Evolutionary conservation across 2,797 vertebrate species (phyloP).

Genomic region (Acipenser oxyrinchus): DNA sequence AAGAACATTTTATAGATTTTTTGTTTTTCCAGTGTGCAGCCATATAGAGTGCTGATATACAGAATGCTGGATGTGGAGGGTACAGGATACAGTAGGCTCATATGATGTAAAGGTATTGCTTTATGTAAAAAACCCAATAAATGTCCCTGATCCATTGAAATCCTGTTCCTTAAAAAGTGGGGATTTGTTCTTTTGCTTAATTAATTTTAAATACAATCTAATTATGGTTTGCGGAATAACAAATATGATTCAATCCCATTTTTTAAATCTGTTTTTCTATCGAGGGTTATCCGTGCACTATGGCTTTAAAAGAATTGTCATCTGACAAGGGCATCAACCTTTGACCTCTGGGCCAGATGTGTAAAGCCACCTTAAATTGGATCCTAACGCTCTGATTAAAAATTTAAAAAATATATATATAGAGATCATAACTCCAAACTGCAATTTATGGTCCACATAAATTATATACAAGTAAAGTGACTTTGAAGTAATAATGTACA

Average conservation of each 20-base stretch:
- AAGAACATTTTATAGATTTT: slow-evolving; percentile 19
- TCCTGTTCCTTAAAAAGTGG: neutral
- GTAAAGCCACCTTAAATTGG: slow-evolving; percentile 44
- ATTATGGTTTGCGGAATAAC: neutral
- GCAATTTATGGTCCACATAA: no score
- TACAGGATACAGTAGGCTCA: no score
- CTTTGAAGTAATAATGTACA: no score
- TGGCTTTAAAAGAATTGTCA: slow-evolving; percentile 57
- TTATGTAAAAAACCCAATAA: neutral
- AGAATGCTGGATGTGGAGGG: neutral
- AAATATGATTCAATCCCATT: slow-evolving; percentile 7
- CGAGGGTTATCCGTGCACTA: slow-evolving; percentile 39
- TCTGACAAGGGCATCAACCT: slow-evolving; percentile 53
- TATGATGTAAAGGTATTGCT: no score
- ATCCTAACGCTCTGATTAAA: slow-evolving; percentile 30
- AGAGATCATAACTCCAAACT: no score
- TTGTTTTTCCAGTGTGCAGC: neutral
- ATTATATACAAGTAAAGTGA: no score
- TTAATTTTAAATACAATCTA: neutral
- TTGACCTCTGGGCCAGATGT: slow-evolving; percentile 38
- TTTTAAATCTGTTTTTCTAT: slow-evolving; percentile 24
- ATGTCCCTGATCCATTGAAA: neutral
- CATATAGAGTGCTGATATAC: neutral
- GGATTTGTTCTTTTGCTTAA: slow-evolving; percentile 6
- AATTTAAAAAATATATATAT: no score